A percentile compares a stretch with the other conserved stretches of the same genome.
phyloP scores from a whole-genome alignment of 2,888 invertebrate genomes.

The Cataglyphis rosenhaueri region DNA sequence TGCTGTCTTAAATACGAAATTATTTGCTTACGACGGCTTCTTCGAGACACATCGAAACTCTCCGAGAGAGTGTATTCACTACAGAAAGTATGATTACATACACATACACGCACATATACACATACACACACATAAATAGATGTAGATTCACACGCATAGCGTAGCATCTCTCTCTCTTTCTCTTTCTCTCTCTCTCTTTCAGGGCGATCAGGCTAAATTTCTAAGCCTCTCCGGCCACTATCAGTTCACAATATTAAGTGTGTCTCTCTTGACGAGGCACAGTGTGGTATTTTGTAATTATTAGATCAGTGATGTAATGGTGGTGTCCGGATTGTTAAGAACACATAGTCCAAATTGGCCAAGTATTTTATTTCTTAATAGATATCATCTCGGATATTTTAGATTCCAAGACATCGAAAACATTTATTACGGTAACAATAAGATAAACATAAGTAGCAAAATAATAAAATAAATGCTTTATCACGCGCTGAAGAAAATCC shows the following conservation, averaged over 20 bases:
- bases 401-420: background rate
- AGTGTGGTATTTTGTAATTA: slow-evolving; percentile 27
- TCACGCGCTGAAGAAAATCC: background rate
- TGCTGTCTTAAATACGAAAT: slow-evolving; percentile 56
- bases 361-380: slow-evolving; percentile 14
- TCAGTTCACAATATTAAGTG: slow-evolving; percentile 9
- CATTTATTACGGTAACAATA: background rate
- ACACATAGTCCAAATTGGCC: background rate
- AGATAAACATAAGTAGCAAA: background rate
- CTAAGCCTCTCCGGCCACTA: slow-evolving; percentile 49
- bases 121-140: slow-evolving; percentile 44
- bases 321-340: slow-evolving; percentile 1
- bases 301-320: slow-evolving; percentile 12
- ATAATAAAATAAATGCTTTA: background rate
- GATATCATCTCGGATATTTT: background rate
- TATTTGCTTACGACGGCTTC: slow-evolving; percentile 79
- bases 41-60: slow-evolving; percentile 82
- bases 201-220: slow-evolving; percentile 59
- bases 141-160: slow-evolving; percentile 69
- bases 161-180: slow-evolving; percentile 31
- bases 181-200: background rate
- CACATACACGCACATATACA: slow-evolving; percentile 31
- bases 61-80: slow-evolving; percentile 58
- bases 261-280: slow-evolving; percentile 3
- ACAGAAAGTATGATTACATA: slow-evolving; percentile 41